Conservation (phyloP, 1,140 invertebrate species). For the Diploscapter pachys region DNA sequence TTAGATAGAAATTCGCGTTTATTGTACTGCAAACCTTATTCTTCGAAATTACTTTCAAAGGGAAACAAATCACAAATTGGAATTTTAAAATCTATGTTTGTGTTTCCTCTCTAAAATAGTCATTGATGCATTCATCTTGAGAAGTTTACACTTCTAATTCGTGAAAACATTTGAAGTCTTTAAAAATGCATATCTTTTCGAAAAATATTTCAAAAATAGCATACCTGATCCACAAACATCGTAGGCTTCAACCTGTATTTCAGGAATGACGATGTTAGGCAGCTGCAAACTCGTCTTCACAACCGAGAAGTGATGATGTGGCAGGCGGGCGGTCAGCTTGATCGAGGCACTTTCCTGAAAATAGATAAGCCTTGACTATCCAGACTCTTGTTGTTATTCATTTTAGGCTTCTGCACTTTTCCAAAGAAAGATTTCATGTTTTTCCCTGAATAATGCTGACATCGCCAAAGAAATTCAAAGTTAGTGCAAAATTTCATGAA, state of each 20-base stretch:
- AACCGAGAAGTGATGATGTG: conserved; percentile 11
- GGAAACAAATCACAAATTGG: conserved; percentile 2
- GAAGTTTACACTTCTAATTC: too few relatives aligned
- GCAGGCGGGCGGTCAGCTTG: conserved; percentile 11
- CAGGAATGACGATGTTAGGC: conserved; percentile 11
- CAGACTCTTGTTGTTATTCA: background rate
- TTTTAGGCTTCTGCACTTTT: too few relatives aligned
- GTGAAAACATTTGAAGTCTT: too few relatives aligned
- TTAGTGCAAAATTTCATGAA: too few relatives aligned
- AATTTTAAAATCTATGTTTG: background rate
- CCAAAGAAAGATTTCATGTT: too few relatives aligned
- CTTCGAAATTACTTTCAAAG: conserved; percentile 44
- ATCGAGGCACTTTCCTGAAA: conserved; percentile 9
- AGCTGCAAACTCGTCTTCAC: conserved; percentile 14
- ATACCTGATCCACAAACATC: background rate
- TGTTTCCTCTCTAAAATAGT: conserved; percentile 71
- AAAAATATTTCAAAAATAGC: too few relatives aligned
- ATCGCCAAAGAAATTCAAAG: too few relatives aligned
- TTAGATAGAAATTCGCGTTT: too few relatives aligned
- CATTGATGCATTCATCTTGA: conserved; percentile 54
- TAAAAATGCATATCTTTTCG: too few relatives aligned
- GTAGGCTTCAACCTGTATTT: conserved; percentile 22
- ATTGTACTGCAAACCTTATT: background rate
- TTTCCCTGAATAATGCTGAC: too few relatives aligned
- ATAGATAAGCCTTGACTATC: background rate